Evolutionary conservation across 2,888 invertebrate species (phyloP).

Genomic region (Sericinus montela): DNA sequence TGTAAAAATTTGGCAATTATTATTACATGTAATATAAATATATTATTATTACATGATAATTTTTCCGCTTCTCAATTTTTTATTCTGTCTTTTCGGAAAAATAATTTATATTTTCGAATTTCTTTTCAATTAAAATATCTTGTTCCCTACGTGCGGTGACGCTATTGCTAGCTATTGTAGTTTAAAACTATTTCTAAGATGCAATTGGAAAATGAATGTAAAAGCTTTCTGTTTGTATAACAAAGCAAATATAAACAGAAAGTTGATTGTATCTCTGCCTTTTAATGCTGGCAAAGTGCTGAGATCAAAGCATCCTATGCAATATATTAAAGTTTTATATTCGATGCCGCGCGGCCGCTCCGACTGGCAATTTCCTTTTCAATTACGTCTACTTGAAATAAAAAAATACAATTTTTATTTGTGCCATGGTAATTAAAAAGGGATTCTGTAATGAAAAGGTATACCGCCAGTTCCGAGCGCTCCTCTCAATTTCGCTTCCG

Average conservation of each 20-base stretch:
- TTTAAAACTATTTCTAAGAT: background rate
- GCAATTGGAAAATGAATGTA: constrained; percentile 14
- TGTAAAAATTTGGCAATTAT: constrained; percentile 69
- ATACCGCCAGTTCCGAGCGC: constrained; percentile 74
- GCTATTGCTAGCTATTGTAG: too few species aligned
- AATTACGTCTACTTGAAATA: constrained; percentile 78
- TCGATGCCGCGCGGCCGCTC: constrained; percentile 59
- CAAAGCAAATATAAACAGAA: constrained; percentile 33
- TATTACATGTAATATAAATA: too few species aligned
- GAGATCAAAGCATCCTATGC: constrained; percentile 77
- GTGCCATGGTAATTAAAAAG: constrained; percentile 77
- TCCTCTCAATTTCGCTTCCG: constrained; percentile 77
- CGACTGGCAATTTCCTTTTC: constrained; percentile 75
- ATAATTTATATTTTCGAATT: background rate
- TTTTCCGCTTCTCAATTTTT: constrained; percentile 57
- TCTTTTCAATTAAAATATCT: constrained; percentile 13
- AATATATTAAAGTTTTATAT: constrained; percentile 78
- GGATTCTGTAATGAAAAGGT: constrained; percentile 79
- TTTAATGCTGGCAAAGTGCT: constrained; percentile 65
- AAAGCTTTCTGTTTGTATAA: constrained; percentile 15
- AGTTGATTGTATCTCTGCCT: constrained; percentile 47
- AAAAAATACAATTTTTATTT: constrained; percentile 75
- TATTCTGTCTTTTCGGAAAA: constrained; percentile 19
- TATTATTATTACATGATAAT: constrained; percentile 71
- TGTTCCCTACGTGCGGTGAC: too few species aligned